Base-by-base conservation (phyloP, 1,140 invertebrate genomes). In the Drosophila fuyamai region DNA sequence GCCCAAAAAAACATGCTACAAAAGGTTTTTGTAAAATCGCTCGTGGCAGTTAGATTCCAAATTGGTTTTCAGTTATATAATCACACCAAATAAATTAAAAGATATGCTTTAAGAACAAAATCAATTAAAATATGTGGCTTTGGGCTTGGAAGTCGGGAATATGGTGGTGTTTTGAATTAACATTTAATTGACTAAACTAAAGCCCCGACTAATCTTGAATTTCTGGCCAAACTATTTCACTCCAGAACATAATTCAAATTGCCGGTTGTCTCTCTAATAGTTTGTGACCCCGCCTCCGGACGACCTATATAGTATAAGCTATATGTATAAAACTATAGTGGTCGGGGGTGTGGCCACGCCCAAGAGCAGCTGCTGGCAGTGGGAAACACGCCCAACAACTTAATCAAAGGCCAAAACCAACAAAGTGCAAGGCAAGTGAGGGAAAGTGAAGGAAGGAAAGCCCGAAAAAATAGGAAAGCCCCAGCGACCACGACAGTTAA, bases 311-410 rank as follows among this genome's bases (percentile, higher is more conserved):
- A 27, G 9, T 38, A 12, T 13, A 41, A 5, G 10, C 14, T 18
- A 38, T 32, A 44, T 58, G 16, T 41, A 12, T 13, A 5, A 10
- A 36, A 23, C 35, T 41, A 18, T 18, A 18, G 29, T 44, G 14
- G 29, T 18, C 10, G 23, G 14, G 44, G 57, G 63, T 44, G 63
- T 66, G 46, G 48, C 48, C 48, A 57, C 47, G 50, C 36, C 57
- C 58, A 43, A 27, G 62, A 83, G 63, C 81, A 85, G 77, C 79
- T 84, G 77, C 77, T 67, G 62, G 70, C 73, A 44, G 74, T 46
- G 38, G 12, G 10, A 13, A 57, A 65, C 81, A 84, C 81, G 81
- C 81, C 81, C 81, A 53, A 59, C 60, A 78, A 74, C 82, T 84
- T 85, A 86, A 84, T 84, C 81, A 84, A 67, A 59, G 62, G 57